Evolutionary conservation across 2,888 invertebrate genomes (phyloP), one percentile per base, ranked within the genome.

Genomic region (Saturnia japonica): DNA sequence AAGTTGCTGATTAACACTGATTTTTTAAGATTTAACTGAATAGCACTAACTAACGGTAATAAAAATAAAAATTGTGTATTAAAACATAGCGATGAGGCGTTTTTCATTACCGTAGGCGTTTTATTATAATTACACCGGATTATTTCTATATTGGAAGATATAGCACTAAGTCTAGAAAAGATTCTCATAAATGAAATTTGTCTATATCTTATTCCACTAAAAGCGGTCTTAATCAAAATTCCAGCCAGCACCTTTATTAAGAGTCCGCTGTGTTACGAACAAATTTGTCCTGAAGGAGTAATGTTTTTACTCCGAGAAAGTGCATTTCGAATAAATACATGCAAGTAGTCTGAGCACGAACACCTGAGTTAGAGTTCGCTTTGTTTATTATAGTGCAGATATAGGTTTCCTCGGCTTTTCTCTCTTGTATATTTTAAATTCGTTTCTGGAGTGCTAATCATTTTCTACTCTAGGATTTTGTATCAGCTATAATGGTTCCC

Each of bases 291-390:
- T 60, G 67, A 71, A 71, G 73, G 74, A 42, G 77, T 76, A 77
- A 77, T 77, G 76, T 73, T 72, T 82, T 79, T 74, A 77, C 74
- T 75, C 75, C 80, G 82, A 79, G 81, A 77, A 80, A 85, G 77
- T 82, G 80, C 81, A 81, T 76, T 77, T 83, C 83, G 83, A 84
- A 86, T 85, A 84, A 85, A 87, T 77, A 84, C 80, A 82, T 68
- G 74, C 80, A 77, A 81, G 81, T 76, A 87, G 83, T 88, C 88
- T 74, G 78, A 75, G 87, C 90, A 88, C 90, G 88, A 82, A 84
- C 89, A 88, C 88, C 88, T 91, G 88, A 90, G 79, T 90, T 90
- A 90, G 80, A 85, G 80, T 80, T 77, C 75, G 78, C 80, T 79
- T 80, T 81, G 81, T 85, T 86, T 84, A 85, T 85, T 80, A 76